A percentile compares a stretch with the other conserved stretches of the same genome.
These are phyloP conservation scores for Prunella strophiata DNA, from an alignment of 2,797 vertebrate species.

Conservation along the genomic window DNA sequence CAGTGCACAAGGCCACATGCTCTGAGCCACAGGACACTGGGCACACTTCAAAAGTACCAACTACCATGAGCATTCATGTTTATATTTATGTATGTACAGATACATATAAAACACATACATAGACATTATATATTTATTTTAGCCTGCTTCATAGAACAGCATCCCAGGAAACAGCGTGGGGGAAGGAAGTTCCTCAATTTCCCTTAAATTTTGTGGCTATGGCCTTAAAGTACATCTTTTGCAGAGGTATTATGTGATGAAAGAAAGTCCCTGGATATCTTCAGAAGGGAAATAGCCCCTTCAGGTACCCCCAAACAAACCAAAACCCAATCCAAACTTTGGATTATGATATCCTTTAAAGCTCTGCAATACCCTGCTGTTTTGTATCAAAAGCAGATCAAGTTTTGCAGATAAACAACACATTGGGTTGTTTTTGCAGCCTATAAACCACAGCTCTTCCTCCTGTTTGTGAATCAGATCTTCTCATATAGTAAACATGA, in stretches of 20 bases:
- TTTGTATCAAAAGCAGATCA: not conserved
- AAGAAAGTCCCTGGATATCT: not conserved
- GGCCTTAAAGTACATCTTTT: not conserved
- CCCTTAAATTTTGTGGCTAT: not conserved
- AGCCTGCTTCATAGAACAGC: not conserved
- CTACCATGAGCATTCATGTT: not conserved
- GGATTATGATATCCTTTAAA: not conserved
- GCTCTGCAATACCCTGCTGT: not conserved
- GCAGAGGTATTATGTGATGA: not conserved
- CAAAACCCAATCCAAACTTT: not conserved
- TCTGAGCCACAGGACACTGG: not conserved
- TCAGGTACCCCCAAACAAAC: not conserved
- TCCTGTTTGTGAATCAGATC: not conserved
- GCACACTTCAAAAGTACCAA: not conserved
- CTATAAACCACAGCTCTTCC: not conserved
- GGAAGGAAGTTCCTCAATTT: not conserved
- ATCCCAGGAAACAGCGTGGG: not conserved
- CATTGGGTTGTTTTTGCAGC: not conserved
- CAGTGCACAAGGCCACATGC: not conserved
- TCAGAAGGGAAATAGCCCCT: not conserved
- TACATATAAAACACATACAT: not conserved
- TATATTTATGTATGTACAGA: too few relatives aligned
- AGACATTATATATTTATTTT: not conserved
- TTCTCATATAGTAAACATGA: rapidly evolving
- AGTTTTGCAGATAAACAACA: not conserved